These are phyloP conservation scores for Hemistola chrysoprasaria DNA, from an alignment of 2,888 invertebrate species.

Conservation along the genomic window DNA sequence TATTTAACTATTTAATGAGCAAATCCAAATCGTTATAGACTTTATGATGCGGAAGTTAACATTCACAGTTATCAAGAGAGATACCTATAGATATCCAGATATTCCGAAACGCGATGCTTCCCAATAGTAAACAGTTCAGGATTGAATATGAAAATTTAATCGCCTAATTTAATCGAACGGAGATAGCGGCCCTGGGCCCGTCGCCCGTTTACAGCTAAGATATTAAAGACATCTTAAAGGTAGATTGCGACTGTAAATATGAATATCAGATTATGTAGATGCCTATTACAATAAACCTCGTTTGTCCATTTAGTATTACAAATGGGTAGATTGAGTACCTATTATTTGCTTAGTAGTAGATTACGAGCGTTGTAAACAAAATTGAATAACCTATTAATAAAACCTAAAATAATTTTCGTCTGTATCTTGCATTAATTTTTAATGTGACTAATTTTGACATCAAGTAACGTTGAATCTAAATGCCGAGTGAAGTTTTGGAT, in stretches of 20 bases:
- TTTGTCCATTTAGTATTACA: slow-evolving; percentile 9
- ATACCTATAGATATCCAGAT: too few relatives aligned
- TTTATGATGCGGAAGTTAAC: slow-evolving; percentile 22
- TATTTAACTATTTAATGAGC: slow-evolving; percentile 38
- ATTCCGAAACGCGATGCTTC: slow-evolving; percentile 56
- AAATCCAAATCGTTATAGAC: slow-evolving; percentile 15
- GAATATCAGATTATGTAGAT: slow-evolving; percentile 21
- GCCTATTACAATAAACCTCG: slow-evolving; percentile 14
- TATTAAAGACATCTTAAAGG: slow-evolving; percentile 47
- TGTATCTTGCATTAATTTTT: slow-evolving; percentile 57
- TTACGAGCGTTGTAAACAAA: not conserved
- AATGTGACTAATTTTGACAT: slow-evolving; percentile 62
- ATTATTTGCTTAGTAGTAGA: not conserved
- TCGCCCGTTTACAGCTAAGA: slow-evolving; percentile 46
- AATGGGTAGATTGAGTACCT: slow-evolving; percentile 3
- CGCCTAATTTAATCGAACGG: slow-evolving; percentile 86
- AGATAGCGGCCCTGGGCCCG: slow-evolving; percentile 45
- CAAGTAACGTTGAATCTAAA: slow-evolving; percentile 72
- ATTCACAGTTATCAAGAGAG: slow-evolving; percentile 27
- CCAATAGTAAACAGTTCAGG: slow-evolving; percentile 86
- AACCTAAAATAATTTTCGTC: slow-evolving; percentile 28
- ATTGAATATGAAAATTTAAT: slow-evolving; percentile 92
- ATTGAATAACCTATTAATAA: not conserved
- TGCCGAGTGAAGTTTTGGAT: slow-evolving; percentile 42
- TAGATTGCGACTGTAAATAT: slow-evolving; percentile 26